These are phyloP conservation scores for Anoplius nigerrimus DNA, from an alignment of 2,888 invertebrate species.

Conservation along the genomic window DNA sequence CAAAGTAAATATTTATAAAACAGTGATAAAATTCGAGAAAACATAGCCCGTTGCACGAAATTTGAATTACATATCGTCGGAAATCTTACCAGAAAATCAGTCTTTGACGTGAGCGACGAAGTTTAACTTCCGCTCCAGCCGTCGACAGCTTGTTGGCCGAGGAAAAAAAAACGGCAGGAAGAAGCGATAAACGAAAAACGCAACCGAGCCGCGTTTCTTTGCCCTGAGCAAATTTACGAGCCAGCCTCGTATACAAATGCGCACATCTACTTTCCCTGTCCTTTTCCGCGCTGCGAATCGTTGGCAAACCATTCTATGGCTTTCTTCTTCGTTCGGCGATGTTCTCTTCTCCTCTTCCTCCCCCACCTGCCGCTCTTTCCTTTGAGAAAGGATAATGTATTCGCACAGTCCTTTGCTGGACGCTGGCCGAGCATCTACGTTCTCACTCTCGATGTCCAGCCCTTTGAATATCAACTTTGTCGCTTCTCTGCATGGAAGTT, in stretches of 20 bases:
- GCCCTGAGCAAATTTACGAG: conserved; percentile 32
- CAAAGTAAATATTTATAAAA: too few species aligned
- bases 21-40: too few species aligned
- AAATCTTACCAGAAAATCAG: too few species aligned
- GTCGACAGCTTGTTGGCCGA: too few species aligned
- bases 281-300: conserved; percentile 8
- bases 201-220: conserved; percentile 29
- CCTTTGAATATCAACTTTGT: background rate
- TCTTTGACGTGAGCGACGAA: too few species aligned
- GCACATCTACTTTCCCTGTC: conserved; percentile 14
- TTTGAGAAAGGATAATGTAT: conserved; percentile 48
- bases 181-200: conserved; percentile 10
- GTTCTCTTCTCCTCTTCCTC: conserved; percentile 12
- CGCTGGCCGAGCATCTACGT: conserved; percentile 32
- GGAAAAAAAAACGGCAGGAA: background rate
- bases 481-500: too few species aligned
- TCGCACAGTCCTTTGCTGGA: conserved; percentile 52
- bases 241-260: conserved; percentile 31
- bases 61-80: too few species aligned
- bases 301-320: background rate
- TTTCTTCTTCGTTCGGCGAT: conserved; percentile 20
- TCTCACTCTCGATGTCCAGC: conserved; percentile 5
- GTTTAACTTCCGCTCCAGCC: too few species aligned
- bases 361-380: conserved; percentile 15
- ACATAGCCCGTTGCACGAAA: too few species aligned